phyloP scores from a whole-genome alignment of 1,140 invertebrate genomes.

The Drosophila nebulosa region DNA sequence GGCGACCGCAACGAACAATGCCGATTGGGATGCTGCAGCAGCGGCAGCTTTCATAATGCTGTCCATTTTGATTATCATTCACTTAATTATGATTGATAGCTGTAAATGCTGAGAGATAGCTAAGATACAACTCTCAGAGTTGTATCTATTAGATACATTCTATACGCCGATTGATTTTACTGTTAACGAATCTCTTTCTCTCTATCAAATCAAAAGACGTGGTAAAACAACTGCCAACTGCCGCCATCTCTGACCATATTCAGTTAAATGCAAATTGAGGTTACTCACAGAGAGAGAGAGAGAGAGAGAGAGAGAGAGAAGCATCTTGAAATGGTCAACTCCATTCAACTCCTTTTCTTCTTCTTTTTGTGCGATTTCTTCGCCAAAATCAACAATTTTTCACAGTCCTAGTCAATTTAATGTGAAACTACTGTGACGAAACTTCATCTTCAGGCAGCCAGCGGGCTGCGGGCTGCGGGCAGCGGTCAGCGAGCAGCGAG shows the following conservation, averaged over 20 bases:
- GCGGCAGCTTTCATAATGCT: constrained; percentile 56
- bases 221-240: constrained; percentile 23
- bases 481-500: no score
- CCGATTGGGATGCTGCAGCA: constrained; percentile 12
- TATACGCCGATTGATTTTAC: constrained; percentile 65
- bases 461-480: no score
- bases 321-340: background rate
- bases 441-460: no score
- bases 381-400: constrained; percentile 1
- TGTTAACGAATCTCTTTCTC: constrained; percentile 48
- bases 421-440: background rate
- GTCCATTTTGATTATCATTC: constrained; percentile 78
- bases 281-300: constrained; percentile 36
- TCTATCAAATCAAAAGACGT: constrained; percentile 14
- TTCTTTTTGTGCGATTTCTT: background rate
- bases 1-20: constrained; percentile 20
- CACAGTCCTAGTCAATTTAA: constrained; percentile 1
- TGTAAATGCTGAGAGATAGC: constrained; percentile 67
- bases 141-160: constrained; percentile 64
- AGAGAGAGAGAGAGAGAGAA: background rate
- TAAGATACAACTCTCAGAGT: no score
- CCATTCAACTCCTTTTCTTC: background rate
- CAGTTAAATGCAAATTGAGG: constrained; percentile 55
- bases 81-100: constrained; percentile 79
- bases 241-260: constrained; percentile 41